These are phyloP conservation scores for Drosophila sechellia DNA, from an alignment of 1,140 invertebrate species.

Conservation along the genomic window DNA sequence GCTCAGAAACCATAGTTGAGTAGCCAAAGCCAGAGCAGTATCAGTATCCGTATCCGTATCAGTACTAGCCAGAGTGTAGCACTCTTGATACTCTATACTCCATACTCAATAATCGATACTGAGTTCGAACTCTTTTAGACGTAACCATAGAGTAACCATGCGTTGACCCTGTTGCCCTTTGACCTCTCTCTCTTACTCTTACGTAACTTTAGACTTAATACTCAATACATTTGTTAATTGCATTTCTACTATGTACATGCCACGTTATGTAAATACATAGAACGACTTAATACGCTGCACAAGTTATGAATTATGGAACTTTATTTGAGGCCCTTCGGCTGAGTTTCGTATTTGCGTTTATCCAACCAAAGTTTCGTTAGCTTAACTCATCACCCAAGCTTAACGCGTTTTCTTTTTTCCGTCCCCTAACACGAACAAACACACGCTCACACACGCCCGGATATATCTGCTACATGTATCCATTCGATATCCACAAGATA, in stretches of 20 bases:
- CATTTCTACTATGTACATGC: constrained; percentile 57
- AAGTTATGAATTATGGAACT: constrained; percentile 62
- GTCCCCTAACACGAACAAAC: constrained; percentile 8
- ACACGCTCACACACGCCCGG: constrained; percentile 19
- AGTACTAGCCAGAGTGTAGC: constrained; percentile 47
- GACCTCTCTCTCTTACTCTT: constrained; percentile 44
- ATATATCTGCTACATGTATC: constrained; percentile 9
- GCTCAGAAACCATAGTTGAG: constrained; percentile 58
- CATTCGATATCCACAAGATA: constrained; percentile 26
- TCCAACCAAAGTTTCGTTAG: constrained; percentile 63
- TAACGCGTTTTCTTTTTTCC: constrained; percentile 55
- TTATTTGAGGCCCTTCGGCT: constrained; percentile 62
- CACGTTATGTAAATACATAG: constrained; percentile 78
- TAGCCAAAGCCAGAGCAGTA: constrained; percentile 40
- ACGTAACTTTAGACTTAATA: constrained; percentile 47
- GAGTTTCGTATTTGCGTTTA: constrained; percentile 64
- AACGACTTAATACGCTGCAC: constrained; percentile 75
- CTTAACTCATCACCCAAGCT: constrained; percentile 67
- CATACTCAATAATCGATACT: constrained; percentile 39
- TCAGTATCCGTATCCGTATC: constrained; percentile 24
- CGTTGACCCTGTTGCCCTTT: constrained; percentile 37
- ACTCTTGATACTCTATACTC: constrained; percentile 38
- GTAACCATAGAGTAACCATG: constrained; percentile 54
- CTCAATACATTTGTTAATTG: constrained; percentile 55
- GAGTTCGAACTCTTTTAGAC: constrained; percentile 50